A percentile compares a stretch with the other conserved stretches of the same genome.
These are phyloP conservation scores for Actenoides hombroni DNA, from an alignment of 2,113 vertebrate species.

Conservation along the genomic window DNA sequence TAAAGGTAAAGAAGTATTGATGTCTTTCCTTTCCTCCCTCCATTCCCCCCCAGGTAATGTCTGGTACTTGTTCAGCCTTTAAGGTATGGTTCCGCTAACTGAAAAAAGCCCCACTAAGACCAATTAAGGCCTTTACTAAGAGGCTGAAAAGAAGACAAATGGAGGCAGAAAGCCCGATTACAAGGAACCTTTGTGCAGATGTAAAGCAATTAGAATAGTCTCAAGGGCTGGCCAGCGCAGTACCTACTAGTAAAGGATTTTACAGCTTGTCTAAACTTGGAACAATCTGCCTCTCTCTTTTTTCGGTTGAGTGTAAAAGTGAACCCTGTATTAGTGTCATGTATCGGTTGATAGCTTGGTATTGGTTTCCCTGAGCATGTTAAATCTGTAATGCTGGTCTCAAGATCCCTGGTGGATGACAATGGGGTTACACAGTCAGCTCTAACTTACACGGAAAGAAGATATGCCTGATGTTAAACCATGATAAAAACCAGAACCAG, in stretches of 20 bases:
- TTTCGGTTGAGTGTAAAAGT: slow-evolving; percentile 84
- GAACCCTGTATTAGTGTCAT: slow-evolving; percentile 90
- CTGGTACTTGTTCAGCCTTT: slow-evolving; percentile 82
- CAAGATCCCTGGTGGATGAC: slow-evolving; percentile 78
- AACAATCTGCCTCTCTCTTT: slow-evolving; percentile 90
- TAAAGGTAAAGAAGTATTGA: slow-evolving; percentile 92
- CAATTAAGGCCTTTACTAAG: slow-evolving; percentile 97
- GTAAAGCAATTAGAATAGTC: slow-evolving; percentile 98
- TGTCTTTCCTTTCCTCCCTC: slow-evolving; percentile 79
- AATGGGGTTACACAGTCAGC: slow-evolving; percentile 74
- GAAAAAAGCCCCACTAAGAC: slow-evolving; percentile 96
- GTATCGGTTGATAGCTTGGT: slow-evolving; percentile 83
- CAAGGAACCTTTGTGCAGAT: slow-evolving; percentile 99
- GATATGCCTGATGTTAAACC: slow-evolving; percentile 43
- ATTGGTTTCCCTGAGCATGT: slow-evolving; percentile 81
- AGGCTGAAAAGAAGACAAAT: slow-evolving; percentile 98
- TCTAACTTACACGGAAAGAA: slow-evolving; percentile 62
- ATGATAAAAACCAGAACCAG: slow-evolving; percentile 22
- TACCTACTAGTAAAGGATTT: slow-evolving; percentile 89
- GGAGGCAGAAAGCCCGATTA: slow-evolving; percentile 96
- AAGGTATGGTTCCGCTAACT: slow-evolving; percentile 83
- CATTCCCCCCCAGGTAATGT: slow-evolving; percentile 77
- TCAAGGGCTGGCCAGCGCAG: slow-evolving; percentile 84
- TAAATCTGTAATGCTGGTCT: slow-evolving; percentile 76
- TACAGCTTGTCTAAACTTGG: slow-evolving; percentile 90